Percentiles rank a stretch among this genome's conserved stretches.
Conservation (phyloP, 2,797 vertebrate genomes). For the Enteromius argenteus region DNA sequence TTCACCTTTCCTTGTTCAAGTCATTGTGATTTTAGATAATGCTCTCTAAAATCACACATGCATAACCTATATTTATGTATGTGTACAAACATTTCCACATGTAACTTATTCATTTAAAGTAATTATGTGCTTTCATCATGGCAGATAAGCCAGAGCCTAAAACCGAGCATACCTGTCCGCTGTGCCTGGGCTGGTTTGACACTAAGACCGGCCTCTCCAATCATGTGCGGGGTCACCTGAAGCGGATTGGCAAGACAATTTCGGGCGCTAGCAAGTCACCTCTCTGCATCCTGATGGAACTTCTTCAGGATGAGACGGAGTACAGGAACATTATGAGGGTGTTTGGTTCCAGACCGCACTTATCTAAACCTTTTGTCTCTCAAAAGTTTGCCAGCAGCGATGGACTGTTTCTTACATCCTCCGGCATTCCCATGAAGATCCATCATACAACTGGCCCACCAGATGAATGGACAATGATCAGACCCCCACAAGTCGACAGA, state of each 20-base stretch:
- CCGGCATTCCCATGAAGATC: conserved; percentile 84
- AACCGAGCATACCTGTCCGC: conserved; percentile 88
- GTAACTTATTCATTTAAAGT: conserved; percentile 21
- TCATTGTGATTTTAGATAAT: conserved; percentile 39
- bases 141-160: conserved; percentile 87
- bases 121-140: conserved; percentile 55
- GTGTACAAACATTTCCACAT: conserved; percentile 31
- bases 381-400: conserved; percentile 83
- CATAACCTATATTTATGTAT: conserved; percentile 40
- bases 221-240: conserved; percentile 93
- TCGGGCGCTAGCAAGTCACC: conserved; percentile 90
- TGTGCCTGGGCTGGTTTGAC: conserved; percentile 93
- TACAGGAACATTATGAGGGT: conserved; percentile 85
- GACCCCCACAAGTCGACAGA: conserved; percentile 67
- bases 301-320: conserved; percentile 89
- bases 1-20: conserved; percentile 35
- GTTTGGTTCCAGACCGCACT: conserved; percentile 81
- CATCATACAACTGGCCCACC: conserved; percentile 81
- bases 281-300: conserved; percentile 88
- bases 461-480: conserved; percentile 67
- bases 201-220: conserved; percentile 95
- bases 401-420: conserved; percentile 82
- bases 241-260: conserved; percentile 88
- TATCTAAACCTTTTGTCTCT: conserved; percentile 83
- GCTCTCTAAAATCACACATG: conserved; percentile 36